phyloP scores from a whole-genome alignment of 2,888 invertebrate genomes.

The Diaperis boleti region DNA sequence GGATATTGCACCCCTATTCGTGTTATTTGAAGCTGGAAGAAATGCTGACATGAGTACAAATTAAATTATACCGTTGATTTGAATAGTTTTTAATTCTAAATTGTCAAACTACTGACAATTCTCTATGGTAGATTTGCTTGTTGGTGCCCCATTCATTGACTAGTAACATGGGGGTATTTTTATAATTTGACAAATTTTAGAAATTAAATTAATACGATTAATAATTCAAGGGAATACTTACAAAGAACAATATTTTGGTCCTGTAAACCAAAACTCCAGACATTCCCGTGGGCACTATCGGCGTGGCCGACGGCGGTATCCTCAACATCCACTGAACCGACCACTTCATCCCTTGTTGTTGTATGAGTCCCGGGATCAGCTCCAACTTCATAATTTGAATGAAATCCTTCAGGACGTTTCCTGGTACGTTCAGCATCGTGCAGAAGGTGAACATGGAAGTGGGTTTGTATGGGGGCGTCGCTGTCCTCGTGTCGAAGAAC shows the following conservation, averaged over 20 bases:
- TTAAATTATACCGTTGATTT: too few relatives aligned
- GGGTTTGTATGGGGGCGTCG: constrained; percentile 91
- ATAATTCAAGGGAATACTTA: constrained; percentile 71
- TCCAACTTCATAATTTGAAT: constrained; percentile 86
- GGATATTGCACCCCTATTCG: constrained; percentile 73
- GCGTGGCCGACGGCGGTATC: constrained; percentile 88
- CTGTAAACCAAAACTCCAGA: constrained; percentile 88
- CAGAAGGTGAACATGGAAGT: constrained; percentile 90
- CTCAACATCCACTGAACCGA: constrained; percentile 92
- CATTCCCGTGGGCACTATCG: constrained; percentile 91
- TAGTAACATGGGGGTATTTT: background rate
- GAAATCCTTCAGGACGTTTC: constrained; percentile 90
- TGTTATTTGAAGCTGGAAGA: constrained; percentile 78
- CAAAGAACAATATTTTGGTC: constrained; percentile 92
- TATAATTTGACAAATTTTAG: background rate
- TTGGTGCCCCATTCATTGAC: background rate
- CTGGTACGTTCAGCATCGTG: constrained; percentile 85
- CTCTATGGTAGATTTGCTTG: background rate
- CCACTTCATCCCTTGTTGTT: constrained; percentile 83
- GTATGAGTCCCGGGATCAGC: constrained; percentile 72
- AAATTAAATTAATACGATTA: constrained; percentile 8
- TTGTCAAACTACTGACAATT: background rate
- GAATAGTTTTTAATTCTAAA: too few relatives aligned
- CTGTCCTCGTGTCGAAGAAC: constrained; percentile 92
- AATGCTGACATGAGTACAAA: too few relatives aligned